A percentile compares a stretch with the other conserved stretches of the same genome.
These are phyloP conservation scores for Amblyraja radiata DNA, from an alignment of 2,797 vertebrate species.

Conservation along the genomic window DNA sequence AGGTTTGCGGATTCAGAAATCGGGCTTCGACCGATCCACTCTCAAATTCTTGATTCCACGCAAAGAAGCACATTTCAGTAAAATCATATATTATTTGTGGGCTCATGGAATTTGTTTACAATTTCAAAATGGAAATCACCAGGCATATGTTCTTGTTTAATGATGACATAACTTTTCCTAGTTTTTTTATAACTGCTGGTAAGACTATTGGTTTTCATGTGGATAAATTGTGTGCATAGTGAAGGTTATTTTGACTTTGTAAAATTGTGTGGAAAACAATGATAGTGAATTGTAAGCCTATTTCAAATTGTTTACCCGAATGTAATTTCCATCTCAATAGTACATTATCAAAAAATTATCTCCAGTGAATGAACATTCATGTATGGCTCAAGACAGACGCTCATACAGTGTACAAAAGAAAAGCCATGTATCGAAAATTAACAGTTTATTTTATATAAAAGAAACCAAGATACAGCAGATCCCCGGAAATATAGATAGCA, in stretches of 20 bases:
- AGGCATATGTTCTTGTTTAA: background rate
- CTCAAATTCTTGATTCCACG: no score
- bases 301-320: background rate
- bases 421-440: background rate
- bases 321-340: background rate
- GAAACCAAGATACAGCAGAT: background rate
- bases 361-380: background rate
- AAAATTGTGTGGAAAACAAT: no score
- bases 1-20: background rate
- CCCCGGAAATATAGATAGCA: background rate
- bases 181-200: background rate
- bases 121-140: background rate
- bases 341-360: background rate
- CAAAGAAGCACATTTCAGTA: background rate
- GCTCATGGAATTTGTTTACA: background rate
- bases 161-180: background rate
- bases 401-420: background rate
- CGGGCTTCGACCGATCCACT: background rate
- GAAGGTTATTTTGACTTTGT: background rate
- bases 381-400: background rate
- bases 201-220: background rate
- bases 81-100: background rate
- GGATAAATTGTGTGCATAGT: background rate
- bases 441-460: background rate
- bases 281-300: background rate